Evolutionary conservation across 2,113 vertebrate genomes (phyloP), one percentile per base, ranked within the genome.

Genomic region (Genyomyrus donnyi): DNA sequence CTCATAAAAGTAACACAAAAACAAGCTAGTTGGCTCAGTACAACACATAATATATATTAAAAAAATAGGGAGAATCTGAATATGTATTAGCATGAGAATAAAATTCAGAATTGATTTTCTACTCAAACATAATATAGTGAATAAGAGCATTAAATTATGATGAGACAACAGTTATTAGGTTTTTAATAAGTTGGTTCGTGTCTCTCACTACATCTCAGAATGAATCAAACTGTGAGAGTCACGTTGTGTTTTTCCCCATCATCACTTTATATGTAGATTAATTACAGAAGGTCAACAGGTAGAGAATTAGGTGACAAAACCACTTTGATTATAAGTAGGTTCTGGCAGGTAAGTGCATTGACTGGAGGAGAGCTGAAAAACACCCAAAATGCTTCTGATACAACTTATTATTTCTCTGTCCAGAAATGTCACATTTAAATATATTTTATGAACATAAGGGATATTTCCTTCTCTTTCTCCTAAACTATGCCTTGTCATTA

Each of bases 1-100:
- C 83, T 56, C 48, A 84, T 84, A 89, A 89, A 89, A 89, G 21
- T 58, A 84, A 89, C 19, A 89, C 31, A 85, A 46, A 50, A 39
- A 85, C 42, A 48, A 70, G 10, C 15, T 88, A 50, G 17, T 15
- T 88, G 24, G 46, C 17, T 88, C 24, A 19, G 45, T 58, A 58
- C 31, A 85, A 56, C 39, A 48, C 11, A 84, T 84, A 27, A 80
- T 45, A 45, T 31, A 42, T 2, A 53, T 53, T 13, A 9, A 2
- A 77, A 58, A 45, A 17, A 83, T 84, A 27, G 31, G 27, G 10
- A 85, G 21, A 48, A 48, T 19, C 35, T 45, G 39, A 56, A 62
- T 52, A 77, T 85, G 42, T 58, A 46, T 45, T 19, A 46, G 24
- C 52, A 88, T 19, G 42, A 48, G 58, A 70, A 48, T 15, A 74